phyloP scores from a whole-genome alignment of 35 echinoderm and acorn worm genomes.

The Hemicentrotus pulcherrimus region DNA sequence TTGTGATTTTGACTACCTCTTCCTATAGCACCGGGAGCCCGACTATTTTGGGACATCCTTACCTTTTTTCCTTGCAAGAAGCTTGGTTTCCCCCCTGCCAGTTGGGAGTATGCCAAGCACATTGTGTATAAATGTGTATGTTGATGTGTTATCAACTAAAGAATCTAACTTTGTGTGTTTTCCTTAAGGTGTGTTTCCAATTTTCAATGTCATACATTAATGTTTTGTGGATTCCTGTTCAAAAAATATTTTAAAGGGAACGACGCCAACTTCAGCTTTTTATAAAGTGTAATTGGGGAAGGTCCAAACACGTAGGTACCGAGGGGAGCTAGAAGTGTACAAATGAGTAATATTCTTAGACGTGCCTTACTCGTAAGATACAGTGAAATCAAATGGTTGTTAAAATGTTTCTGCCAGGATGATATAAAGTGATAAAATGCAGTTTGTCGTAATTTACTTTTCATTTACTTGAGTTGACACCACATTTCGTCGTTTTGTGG shows the following conservation, averaged over 20 bases:
- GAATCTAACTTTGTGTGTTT: neutral
- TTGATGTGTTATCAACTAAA: neutral
- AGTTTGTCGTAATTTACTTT: no score
- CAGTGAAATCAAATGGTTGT: neutral
- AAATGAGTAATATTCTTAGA: neutral
- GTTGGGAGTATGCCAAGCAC: neutral
- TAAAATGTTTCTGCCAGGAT: neutral
- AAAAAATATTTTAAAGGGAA: neutral
- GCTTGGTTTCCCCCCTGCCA: neutral
- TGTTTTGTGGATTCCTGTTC: neutral
- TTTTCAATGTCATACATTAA: neutral
- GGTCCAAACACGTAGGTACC: neutral
- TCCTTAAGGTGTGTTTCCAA: neutral
- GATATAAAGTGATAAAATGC: neutral
- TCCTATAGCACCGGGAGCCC: neutral
- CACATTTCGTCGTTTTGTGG: no score
- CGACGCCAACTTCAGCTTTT: neutral
- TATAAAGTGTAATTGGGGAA: neutral
- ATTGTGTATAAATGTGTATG: neutral
- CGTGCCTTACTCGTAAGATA: neutral
- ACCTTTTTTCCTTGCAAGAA: neutral
- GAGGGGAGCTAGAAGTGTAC: neutral
- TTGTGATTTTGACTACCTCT: constrained; percentile 32
- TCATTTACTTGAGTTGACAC: no score
- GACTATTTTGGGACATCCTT: constrained; percentile 20